These are phyloP conservation scores for Lepas anatifera DNA, from an alignment of 2,888 invertebrate species.

Conservation along the genomic window DNA sequence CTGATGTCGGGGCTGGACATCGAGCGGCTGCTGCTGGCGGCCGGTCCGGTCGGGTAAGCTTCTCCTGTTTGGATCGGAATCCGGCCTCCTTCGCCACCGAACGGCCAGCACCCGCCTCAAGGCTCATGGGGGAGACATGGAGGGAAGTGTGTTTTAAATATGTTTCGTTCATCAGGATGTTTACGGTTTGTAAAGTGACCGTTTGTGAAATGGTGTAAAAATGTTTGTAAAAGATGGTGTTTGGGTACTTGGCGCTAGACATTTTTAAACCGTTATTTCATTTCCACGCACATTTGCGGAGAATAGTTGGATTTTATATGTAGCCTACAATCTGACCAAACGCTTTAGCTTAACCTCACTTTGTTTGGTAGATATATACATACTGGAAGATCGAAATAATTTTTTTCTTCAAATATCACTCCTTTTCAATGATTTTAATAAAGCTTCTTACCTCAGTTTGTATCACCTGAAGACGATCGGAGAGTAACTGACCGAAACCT, in stretches of 20 bases:
- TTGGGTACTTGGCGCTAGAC: neutral
- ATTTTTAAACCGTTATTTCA: neutral
- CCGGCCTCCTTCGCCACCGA: too few species aligned
- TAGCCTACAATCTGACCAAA: neutral
- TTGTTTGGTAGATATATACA: too few species aligned
- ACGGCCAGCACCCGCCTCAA: too few species aligned
- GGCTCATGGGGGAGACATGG: neutral
- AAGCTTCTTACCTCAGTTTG: too few species aligned
- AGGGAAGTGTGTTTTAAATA: neutral
- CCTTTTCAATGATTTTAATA: too few species aligned
- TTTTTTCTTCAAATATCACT: too few species aligned
- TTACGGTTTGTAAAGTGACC: neutral
- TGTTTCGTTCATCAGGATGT: neutral
- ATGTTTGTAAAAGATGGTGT: neutral
- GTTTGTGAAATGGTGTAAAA: neutral
- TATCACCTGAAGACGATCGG: too few species aligned
- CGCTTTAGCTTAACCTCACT: neutral
- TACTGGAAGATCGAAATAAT: too few species aligned
- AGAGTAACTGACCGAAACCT: too few species aligned
- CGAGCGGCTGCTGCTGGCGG: slow-evolving; percentile 78
- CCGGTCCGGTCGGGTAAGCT: slow-evolving; percentile 73
- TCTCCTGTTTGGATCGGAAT: too few species aligned
- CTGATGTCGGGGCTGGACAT: slow-evolving; percentile 92
- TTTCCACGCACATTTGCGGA: neutral
- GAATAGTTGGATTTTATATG: neutral